A percentile compares a stretch with the other conserved stretches of the same genome.
Evolutionary conservation across 2,888 invertebrate genomes (phyloP).

Genomic region (Himalopsyche japonica): DNA sequence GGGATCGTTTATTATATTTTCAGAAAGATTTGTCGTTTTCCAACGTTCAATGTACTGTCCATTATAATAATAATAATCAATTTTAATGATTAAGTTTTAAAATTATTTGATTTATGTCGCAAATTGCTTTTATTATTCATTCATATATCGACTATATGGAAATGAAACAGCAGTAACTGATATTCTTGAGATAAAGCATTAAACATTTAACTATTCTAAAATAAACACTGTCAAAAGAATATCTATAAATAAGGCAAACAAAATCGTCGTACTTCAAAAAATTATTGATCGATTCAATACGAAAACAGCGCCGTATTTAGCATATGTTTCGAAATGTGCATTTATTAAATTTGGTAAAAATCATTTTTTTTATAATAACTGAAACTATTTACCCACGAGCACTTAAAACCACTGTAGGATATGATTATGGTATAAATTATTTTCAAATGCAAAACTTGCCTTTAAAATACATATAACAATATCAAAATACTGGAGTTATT

Average conservation of each 20-base stretch:
- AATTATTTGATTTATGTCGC: not conserved
- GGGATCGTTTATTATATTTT: not conserved
- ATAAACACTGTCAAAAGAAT: not conserved
- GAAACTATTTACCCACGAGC: too few relatives aligned
- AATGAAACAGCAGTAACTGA: not conserved
- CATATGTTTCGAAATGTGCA: not conserved
- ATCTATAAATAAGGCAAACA: not conserved
- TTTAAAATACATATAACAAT: too few relatives aligned
- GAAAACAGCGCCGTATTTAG: constrained; percentile 15
- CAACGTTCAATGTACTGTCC: not conserved
- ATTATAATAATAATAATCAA: not conserved
- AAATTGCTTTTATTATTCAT: not conserved
- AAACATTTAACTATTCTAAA: not conserved
- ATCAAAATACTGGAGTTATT: too few relatives aligned
- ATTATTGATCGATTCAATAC: constrained; percentile 21
- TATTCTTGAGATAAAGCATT: not conserved
- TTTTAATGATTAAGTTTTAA: not conserved
- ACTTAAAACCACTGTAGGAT: too few relatives aligned
- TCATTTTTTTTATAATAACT: too few relatives aligned
- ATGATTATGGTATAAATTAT: too few relatives aligned
- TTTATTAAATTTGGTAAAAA: not conserved
- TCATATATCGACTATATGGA: not conserved
- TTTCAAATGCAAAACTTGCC: too few relatives aligned
- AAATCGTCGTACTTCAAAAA: not conserved
- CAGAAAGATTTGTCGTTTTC: not conserved